These are phyloP conservation scores for Apotomis betuletana DNA, from an alignment of 2,888 invertebrate species.

Conservation along the genomic window DNA sequence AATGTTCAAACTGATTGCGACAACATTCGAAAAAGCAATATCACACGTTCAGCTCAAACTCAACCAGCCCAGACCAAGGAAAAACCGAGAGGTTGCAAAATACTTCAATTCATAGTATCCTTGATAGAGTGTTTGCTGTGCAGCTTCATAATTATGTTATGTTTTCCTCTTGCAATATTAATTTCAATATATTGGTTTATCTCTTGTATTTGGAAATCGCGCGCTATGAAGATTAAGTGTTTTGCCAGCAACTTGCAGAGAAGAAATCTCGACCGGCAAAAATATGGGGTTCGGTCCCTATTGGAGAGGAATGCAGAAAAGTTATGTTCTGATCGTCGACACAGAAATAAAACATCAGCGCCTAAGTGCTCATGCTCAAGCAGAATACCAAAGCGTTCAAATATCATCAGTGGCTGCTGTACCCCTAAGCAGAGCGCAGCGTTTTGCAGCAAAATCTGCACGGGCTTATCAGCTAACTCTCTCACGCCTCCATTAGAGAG, in stretches of 20 bases:
- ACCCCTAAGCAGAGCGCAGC: not conserved
- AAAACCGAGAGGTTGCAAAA: not conserved
- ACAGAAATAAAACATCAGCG: not conserved
- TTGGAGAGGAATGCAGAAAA: not conserved
- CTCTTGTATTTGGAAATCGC: slow-evolving; percentile 3
- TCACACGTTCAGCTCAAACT: not conserved
- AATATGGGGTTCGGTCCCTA: not conserved
- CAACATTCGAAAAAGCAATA: not conserved
- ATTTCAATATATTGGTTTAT: not conserved
- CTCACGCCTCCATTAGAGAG: not conserved
- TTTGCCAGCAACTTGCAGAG: slow-evolving; percentile 6
- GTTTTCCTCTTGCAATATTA: not conserved
- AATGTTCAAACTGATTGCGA: not conserved
- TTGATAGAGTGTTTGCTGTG: not conserved
- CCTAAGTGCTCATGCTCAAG: not conserved
- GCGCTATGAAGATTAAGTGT: not conserved
- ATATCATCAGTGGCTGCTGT: not conserved
- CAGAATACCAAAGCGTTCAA: not conserved
- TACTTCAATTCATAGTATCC: not conserved
- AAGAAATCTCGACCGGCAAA: not conserved
- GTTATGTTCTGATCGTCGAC: not conserved
- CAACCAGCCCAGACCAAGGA: too few species aligned
- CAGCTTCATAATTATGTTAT: not conserved
- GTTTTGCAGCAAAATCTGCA: not conserved
- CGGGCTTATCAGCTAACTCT: not conserved